Evolutionary conservation across 2,888 invertebrate genomes (phyloP).

Genomic region (Balanococcus diminutus): DNA sequence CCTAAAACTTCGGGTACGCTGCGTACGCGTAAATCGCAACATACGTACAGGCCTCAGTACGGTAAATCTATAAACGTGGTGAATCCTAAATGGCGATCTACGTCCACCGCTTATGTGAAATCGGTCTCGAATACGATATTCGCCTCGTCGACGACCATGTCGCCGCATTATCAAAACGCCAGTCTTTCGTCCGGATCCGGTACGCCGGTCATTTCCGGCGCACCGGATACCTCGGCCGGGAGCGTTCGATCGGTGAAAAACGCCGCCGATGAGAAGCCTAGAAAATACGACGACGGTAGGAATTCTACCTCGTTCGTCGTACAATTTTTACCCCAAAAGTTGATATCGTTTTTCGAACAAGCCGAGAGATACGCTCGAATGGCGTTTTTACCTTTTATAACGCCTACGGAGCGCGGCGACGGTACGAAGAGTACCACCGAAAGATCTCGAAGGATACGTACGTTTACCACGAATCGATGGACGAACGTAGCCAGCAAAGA

Average conservation of each 20-base stretch:
- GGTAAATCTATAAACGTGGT: slow-evolving; percentile 48
- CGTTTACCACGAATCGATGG: slow-evolving; percentile 43
- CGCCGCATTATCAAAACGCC: neutral
- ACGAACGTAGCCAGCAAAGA: neutral
- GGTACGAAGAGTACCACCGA: neutral
- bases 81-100: slow-evolving; percentile 1
- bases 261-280: slow-evolving; percentile 53
- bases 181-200: neutral
- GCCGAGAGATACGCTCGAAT: slow-evolving; percentile 82
- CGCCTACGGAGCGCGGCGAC: slow-evolving; percentile 46
- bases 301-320: slow-evolving; percentile 67
- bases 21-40: slow-evolving; percentile 42
- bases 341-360: slow-evolving; percentile 79
- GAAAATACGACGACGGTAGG: slow-evolving; percentile 57
- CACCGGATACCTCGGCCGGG: slow-evolving; percentile 49
- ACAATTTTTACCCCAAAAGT: slow-evolving; percentile 77
- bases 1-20: slow-evolving; percentile 60
- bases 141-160: neutral
- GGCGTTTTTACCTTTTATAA: slow-evolving; percentile 59
- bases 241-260: slow-evolving; percentile 55
- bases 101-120: neutral
- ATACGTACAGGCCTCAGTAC: slow-evolving; percentile 34
- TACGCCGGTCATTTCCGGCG: neutral
- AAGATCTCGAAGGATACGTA: slow-evolving; percentile 31
- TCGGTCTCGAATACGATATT: neutral